A percentile compares a stretch with the other conserved stretches of the same genome.
phyloP scores from a whole-genome alignment of 2,797 vertebrate species.

The Etheostoma nigrum region DNA sequence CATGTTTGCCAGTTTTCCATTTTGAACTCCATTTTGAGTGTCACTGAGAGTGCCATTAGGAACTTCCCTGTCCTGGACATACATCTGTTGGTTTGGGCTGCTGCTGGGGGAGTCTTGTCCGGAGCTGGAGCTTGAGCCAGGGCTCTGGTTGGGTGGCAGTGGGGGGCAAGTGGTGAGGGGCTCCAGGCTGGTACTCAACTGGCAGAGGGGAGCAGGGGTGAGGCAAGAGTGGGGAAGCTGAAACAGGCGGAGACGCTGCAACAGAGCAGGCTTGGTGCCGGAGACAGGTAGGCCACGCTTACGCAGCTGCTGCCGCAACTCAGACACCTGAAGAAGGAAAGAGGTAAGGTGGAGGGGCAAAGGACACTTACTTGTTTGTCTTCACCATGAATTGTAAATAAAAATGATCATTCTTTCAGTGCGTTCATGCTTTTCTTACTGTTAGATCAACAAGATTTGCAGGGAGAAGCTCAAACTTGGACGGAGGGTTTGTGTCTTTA shows the following conservation, averaged over 20 bases:
- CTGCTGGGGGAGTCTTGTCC: conserved; percentile 73
- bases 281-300: conserved; percentile 93
- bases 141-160: conserved; percentile 69
- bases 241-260: conserved; percentile 90
- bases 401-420: neutral
- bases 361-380: neutral
- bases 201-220: conserved; percentile 81
- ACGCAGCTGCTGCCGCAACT: conserved; percentile 92
- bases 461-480: conserved; percentile 86
- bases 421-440: conserved; percentile 71
- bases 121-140: conserved; percentile 70
- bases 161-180: conserved; percentile 55
- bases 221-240: conserved; percentile 82
- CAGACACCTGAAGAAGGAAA: conserved; percentile 86
- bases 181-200: conserved; percentile 73
- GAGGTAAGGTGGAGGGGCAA: neutral
- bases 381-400: neutral
- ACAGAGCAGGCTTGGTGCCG: conserved; percentile 90
- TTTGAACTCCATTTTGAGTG: conserved; percentile 44
- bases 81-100: conserved; percentile 73
- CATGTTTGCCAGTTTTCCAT: conserved; percentile 41
- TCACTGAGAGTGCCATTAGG: conserved; percentile 70
- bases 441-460: conserved; percentile 89
- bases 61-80: conserved; percentile 67
- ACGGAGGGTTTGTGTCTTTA: conserved; percentile 63